These are phyloP conservation scores for Zenarchopterus dispar DNA, from an alignment of 2,797 vertebrate genomes.

Conservation along the genomic window DNA sequence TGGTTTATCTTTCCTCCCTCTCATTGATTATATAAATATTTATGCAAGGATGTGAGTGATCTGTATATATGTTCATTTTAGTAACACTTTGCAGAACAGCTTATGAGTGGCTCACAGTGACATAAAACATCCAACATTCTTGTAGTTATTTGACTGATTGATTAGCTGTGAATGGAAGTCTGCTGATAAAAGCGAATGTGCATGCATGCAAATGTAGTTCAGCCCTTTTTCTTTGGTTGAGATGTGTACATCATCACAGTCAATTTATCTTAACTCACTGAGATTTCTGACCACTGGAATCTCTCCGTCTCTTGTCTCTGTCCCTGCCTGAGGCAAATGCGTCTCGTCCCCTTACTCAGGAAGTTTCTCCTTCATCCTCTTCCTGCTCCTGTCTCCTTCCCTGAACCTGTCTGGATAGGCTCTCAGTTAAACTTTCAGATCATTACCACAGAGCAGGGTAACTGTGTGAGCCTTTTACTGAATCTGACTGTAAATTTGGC, in stretches of 20 bases:
- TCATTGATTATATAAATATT: constrained; percentile 14
- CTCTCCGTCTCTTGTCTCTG: constrained; percentile 65
- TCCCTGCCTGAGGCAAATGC: constrained; percentile 53
- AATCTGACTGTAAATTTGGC: constrained; percentile 8
- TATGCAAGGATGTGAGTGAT: not conserved
- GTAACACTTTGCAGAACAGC: constrained; percentile 27
- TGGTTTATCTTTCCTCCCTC: constrained; percentile 19
- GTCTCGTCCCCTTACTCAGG: constrained; percentile 37
- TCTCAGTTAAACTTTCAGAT: constrained; percentile 53
- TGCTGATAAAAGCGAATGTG: constrained; percentile 57
- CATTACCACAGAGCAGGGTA: constrained; percentile 5
- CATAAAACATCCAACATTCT: constrained; percentile 37
- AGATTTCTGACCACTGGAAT: constrained; percentile 62
- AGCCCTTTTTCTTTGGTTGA: constrained; percentile 33
- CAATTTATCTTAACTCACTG: constrained; percentile 70
- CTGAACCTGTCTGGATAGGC: constrained; percentile 44
- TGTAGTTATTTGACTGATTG: constrained; percentile 55
- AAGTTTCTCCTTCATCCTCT: constrained; percentile 47
- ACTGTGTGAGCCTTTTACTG: constrained; percentile 16
- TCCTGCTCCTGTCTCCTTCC: constrained; percentile 27
- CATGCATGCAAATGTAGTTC: constrained; percentile 26
- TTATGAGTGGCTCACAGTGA: constrained; percentile 15
- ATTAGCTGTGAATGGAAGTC: constrained; percentile 49
- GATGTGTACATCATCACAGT: constrained; percentile 53
- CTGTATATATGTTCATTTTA: constrained; percentile 4